Evolutionary conservation across 2,113 vertebrate species (phyloP), one percentile per base, ranked within the genome.

Genomic region (Ailurus styani): DNA sequence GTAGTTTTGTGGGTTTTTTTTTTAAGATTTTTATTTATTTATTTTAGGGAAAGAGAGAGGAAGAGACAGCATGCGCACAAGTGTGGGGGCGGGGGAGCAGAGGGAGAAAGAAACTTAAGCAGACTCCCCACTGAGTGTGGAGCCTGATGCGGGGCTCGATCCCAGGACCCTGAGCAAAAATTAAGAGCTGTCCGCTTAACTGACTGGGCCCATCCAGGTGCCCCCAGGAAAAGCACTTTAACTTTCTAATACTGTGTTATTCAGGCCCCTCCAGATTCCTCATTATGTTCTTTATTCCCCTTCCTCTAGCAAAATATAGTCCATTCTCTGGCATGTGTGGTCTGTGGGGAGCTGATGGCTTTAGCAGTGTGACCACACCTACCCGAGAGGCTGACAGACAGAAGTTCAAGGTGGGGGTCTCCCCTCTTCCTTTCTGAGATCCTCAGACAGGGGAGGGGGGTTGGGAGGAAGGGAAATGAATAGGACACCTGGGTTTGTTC

Each of bases 301-400:
- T 37, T 81, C 45, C n/a, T 64, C 72, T 23, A 31, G 72, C 14
- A 66, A 82, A 70, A 62, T 4, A 27, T 0, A 68, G 31, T 52
- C 45, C 55, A 13, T 8, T 75, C 42, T 52, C n/a, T 55, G n/a
- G 64, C 54, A 83, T 0, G 0, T 13, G 3, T 55, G 40, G 42
- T 62, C 31, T 95, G 81, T 66, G 77, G 52, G 68, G 14, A 18
- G 5, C 45, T 34, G 18, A 6, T 4, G 34, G 75, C n/a, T 7
- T 82, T 27, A 37, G 45, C 9, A 9, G 66, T 50, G 27, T 40
- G 11, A 5, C 62, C 25, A 4, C 3, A 11, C 62, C 54, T 66
- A 78, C 40, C 37, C 25, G 57, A 42, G 93, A 82, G 82, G 54
- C 70, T 13, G 60, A 60, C 9, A 31, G 64, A 50, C 20, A 66